Evolutionary conservation across 2,797 vertebrate genomes (phyloP).

Genomic region (Molossus alvarezi): DNA sequence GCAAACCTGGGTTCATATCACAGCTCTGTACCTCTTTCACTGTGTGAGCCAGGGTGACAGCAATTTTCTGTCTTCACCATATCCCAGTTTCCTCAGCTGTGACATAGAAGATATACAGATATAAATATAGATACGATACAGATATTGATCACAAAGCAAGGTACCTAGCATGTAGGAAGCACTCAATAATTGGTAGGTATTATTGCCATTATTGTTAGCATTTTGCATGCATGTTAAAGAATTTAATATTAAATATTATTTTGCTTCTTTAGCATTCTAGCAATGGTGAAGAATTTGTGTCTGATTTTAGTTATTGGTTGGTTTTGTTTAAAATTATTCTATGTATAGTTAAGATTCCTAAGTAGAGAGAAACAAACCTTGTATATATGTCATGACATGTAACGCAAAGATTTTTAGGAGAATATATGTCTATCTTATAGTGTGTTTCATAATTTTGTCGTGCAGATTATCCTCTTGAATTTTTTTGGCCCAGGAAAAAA

Average conservation of each 20-base stretch:
- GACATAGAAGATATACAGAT: background rate
- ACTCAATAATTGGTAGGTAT: slow-evolving; percentile 16
- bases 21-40: background rate
- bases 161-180: background rate
- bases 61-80: background rate
- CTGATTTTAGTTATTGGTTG: slow-evolving; percentile 19
- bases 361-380: slow-evolving; percentile 21
- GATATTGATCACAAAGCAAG: background rate
- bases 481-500: background rate
- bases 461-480: slow-evolving; percentile 46
- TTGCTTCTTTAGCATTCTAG: slow-evolving; percentile 54
- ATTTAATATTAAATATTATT: slow-evolving; percentile 57
- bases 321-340: slow-evolving; percentile 40
- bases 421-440: background rate
- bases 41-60: background rate
- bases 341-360: background rate
- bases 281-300: slow-evolving; percentile 19
- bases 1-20: background rate
- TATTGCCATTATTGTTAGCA: background rate
- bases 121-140: background rate
- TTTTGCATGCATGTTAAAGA: slow-evolving; percentile 6
- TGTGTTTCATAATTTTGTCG: slow-evolving; percentile 41
- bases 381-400: background rate
- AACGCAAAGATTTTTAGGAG: slow-evolving; percentile 11
- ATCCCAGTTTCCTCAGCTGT: background rate